Percentiles rank a stretch among this genome's conserved stretches.
phyloP scores from a whole-genome alignment of 2,888 invertebrate species.

The Polydrusus pterygomalis region DNA sequence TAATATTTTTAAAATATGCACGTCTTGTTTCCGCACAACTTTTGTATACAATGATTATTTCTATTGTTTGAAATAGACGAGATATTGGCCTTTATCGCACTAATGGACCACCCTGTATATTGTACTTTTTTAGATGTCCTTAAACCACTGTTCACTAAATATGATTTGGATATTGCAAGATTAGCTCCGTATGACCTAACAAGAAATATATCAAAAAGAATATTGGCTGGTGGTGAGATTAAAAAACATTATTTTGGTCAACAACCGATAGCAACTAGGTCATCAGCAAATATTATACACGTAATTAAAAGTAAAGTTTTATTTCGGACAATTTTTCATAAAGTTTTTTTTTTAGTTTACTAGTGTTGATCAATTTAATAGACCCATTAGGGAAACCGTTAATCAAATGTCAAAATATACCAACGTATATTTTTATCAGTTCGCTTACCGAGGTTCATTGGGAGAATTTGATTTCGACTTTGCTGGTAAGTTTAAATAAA shows the following conservation, averaged over 20 bases:
- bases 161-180: constrained; percentile 54
- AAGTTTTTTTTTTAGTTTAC: neutral
- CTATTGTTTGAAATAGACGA: too few species aligned
- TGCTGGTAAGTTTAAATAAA: constrained; percentile 54
- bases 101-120: too few species aligned
- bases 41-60: too few species aligned
- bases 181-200: constrained; percentile 59
- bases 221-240: constrained; percentile 53
- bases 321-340: too few species aligned
- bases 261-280: constrained; percentile 41
- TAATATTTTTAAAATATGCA: too few species aligned
- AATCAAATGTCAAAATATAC: constrained; percentile 71
- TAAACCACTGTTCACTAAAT: constrained; percentile 52
- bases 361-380: constrained; percentile 71
- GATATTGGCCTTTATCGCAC: too few species aligned
- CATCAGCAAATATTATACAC: constrained; percentile 47
- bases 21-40: too few species aligned
- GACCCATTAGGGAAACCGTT: constrained; percentile 68
- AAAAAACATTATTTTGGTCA: constrained; percentile 57
- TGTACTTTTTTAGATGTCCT: constrained; percentile 56
- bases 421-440: constrained; percentile 61
- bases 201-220: constrained; percentile 39
- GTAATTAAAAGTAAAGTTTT: constrained; percentile 35
- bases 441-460: constrained; percentile 61
- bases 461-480: constrained; percentile 52